Conservation (phyloP, 2,797 vertebrate species). For the Danio jaintianensis region DNA sequence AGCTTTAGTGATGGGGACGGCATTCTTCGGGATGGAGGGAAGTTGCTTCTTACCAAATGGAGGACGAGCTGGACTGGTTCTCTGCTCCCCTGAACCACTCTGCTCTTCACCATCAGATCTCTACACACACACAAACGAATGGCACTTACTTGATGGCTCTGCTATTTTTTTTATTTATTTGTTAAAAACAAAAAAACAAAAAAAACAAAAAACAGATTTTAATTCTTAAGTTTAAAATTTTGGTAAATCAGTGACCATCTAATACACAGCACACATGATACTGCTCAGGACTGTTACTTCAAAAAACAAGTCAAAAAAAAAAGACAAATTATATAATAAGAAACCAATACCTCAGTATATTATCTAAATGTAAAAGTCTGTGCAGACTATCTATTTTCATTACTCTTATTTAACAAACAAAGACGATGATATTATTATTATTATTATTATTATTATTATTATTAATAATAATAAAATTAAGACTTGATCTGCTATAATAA, state of each 20-base stretch:
- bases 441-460: too few species aligned
- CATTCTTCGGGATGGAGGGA: constrained; percentile 91
- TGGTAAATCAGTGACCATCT: not conserved
- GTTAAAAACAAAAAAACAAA: not conserved
- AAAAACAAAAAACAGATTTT: not conserved
- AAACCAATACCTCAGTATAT: too few species aligned
- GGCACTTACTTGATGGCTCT: too few species aligned
- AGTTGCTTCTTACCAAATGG: constrained; percentile 87
- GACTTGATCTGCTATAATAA: too few species aligned
- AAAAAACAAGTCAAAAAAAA: too few species aligned
- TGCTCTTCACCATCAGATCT: constrained; percentile 92
- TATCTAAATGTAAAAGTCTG: too few species aligned
- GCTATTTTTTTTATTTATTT: not conserved
- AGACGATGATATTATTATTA: too few species aligned
- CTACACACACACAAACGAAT: constrained; percentile 69
- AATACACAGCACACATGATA: not conserved
- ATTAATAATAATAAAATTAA: too few species aligned
- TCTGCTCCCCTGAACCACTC: constrained; percentile 82
- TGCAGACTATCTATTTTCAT: too few species aligned
- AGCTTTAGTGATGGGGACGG: constrained; percentile 90
- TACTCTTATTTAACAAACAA: too few species aligned
- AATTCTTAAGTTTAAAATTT: not conserved
- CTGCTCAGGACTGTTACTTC: not conserved
- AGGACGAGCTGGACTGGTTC: constrained; percentile 86
- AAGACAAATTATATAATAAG: too few species aligned